Evolutionary conservation across 92 coral and sea anemone species (phyloP).

Genomic region (Palythoa caribaeorum): DNA sequence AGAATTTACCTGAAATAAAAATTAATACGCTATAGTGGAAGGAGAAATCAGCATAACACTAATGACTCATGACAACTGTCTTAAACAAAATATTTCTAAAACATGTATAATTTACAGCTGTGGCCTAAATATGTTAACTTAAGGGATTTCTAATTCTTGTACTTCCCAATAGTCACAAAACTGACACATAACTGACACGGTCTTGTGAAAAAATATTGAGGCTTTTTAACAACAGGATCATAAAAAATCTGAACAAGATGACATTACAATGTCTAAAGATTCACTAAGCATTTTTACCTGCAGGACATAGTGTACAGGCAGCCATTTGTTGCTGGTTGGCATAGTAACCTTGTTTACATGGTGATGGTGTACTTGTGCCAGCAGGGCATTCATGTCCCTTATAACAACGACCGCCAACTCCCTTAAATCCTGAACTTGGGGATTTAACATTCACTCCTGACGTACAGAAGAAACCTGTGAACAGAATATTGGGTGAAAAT

Average conservation of each 20-base stretch:
- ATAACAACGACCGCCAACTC: conserved; percentile 87
- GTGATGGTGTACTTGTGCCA: conserved; percentile 79
- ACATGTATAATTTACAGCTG: too few relatives aligned
- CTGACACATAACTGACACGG: too few relatives aligned
- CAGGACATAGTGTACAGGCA: conserved; percentile 86
- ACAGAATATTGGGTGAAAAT: not conserved
- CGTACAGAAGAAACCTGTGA: conserved; percentile 88
- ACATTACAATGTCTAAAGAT: not conserved
- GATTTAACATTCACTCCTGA: conserved; percentile 90
- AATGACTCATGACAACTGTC: not conserved
- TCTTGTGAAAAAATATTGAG: too few relatives aligned
- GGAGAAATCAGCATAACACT: not conserved
- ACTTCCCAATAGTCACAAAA: too few relatives aligned
- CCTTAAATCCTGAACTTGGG: conserved; percentile 75
- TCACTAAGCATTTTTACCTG: conserved; percentile 57
- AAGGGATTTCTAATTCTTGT: too few relatives aligned
- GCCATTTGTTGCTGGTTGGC: conserved; percentile 80
- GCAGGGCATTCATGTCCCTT: conserved; percentile 91
- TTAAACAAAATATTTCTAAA: not conserved
- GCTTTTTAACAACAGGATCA: not conserved
- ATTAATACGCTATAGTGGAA: not conserved
- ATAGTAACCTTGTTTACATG: conserved; percentile 88
- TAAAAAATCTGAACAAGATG: not conserved
- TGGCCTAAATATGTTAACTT: too few relatives aligned
- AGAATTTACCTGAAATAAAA: conserved; percentile 78